Base-by-base conservation (phyloP, 2,888 invertebrate species). In the Leptopilina syphax region DNA sequence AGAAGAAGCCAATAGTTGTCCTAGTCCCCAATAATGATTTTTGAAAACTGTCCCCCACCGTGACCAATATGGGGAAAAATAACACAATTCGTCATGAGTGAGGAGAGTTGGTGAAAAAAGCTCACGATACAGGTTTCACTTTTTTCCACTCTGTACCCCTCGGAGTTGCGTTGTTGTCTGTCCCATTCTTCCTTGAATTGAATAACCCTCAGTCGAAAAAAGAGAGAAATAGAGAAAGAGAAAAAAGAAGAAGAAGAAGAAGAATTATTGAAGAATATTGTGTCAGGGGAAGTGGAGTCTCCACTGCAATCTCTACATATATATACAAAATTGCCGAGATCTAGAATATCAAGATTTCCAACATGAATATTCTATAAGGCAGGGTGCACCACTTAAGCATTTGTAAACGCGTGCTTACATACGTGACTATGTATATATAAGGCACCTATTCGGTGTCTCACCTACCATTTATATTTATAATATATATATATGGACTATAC, bases 311-410 rank as follows among this genome's bases (percentile, higher is more conserved):
- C 67, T 67, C 67, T 44, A 67, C 67, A 68, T 66, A 34, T n/a
- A 65, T 34, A n/a, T 4, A 41, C 4, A 41, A n/a, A 13, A 73
- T 54, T 9, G 34, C 57, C 24, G n/a, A 34, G 57, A 57, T 57
- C 50, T 73, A 57, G 57, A 73, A n/a, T 54, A 50, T 54, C 3
- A 50, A 34, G 24, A 27, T 27, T 68, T 9, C 2, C 54, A 70
- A 47, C 27, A 70, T 70, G 50, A 70, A 70, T 70, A 70, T 70
- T 50, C 50, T 70, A 50, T 70, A 73, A 34, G 54, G 57, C 34
- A 54, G 57, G 73, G 34, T 78, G 78, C 81, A 67, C 60, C 63
- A 54, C 54, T 65, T 65, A 65, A 27, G 76, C 73, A 50, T 79
- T 67, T 67, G 76, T 76, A 47, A 57, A 44, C 44, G 63, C 66